These are phyloP conservation scores for Diglossa cyanea DNA, from an alignment of 2,797 vertebrate genomes.

Conservation along the genomic window DNA sequence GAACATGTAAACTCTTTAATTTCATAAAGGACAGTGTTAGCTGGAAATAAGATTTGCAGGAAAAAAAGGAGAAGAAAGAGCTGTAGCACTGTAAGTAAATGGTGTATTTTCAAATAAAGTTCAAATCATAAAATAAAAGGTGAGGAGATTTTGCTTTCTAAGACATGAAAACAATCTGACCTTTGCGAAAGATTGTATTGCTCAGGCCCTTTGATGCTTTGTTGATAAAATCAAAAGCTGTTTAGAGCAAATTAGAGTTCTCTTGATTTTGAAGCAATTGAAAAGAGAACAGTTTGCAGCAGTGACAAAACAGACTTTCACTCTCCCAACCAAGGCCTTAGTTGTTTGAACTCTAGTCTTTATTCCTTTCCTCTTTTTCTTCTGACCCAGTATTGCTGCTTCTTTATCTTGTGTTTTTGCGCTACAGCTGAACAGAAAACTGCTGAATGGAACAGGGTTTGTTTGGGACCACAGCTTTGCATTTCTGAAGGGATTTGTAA, in stretches of 20 bases:
- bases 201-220: not conserved
- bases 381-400: not conserved
- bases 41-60: not conserved
- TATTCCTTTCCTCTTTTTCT: not conserved
- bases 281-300: not conserved
- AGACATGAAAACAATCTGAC: not conserved
- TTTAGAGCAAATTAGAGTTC: constrained; percentile 6
- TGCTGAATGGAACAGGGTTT: not conserved
- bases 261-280: not conserved
- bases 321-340: not conserved
- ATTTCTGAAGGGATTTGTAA: constrained; percentile 15
- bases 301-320: not conserved
- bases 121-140: not conserved
- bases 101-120: not conserved
- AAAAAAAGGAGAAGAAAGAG: not conserved
- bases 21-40: not conserved
- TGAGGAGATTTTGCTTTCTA: not conserved
- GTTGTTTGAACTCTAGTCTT: not conserved
- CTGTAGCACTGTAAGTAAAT: not conserved
- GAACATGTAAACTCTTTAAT: not conserved
- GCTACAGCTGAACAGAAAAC: not conserved
- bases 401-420: not conserved
- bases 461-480: not conserved
- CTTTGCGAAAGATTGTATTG: not conserved
- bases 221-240: constrained; percentile 14